Base-by-base conservation (phyloP, 2,888 invertebrate species). In the Apamea epomidion region DNA sequence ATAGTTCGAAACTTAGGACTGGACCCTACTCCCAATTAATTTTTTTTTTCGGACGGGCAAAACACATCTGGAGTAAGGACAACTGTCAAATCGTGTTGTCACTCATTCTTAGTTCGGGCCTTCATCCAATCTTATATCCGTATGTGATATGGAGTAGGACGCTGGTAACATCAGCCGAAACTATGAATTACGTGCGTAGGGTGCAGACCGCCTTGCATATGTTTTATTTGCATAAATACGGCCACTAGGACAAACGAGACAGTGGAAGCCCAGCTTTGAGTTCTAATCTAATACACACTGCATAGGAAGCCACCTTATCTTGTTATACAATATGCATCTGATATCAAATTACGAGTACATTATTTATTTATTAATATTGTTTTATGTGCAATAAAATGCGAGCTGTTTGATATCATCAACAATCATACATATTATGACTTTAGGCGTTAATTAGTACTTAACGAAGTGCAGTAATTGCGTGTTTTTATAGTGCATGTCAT, bases 251-350 rank as follows among this genome's bases (percentile, higher is more conserved):
- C 21, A 48, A 62, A 48, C 3, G 1, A 42, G 1, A 45, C 68
- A 42, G 14, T 77, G 77, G n/a, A 69, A 37, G 60, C 14, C 21
- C 18, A 51, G 37, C 14, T 78, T 70, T 64, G 74, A 4, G 18
- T 64, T 70, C 5, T 65, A 54, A 45, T 65, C 29, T 54, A 21
- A 21, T 67, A 45, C 12, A 25, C 12, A 16, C 16, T 54, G 32
- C 16, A 45, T 76, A 78, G 42, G 48, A 80, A 80, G 32, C 16
- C 21, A 7, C 51, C 18, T 65, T 69, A 45, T 65, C 60, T n/a
- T 58, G 29, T 25, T 25, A 65, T 48, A 42, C 18, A 70, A 18
- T 71, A 82, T n/a, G 10, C 32, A 21, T 71, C 7, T 32, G 54
- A 69, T 62, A 4, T 32, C 6, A 67, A 82, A 79, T 37, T 25